Evolutionary conservation across 2,797 vertebrate species (phyloP).

Genomic region (Hippoglossus hippoglossus): DNA sequence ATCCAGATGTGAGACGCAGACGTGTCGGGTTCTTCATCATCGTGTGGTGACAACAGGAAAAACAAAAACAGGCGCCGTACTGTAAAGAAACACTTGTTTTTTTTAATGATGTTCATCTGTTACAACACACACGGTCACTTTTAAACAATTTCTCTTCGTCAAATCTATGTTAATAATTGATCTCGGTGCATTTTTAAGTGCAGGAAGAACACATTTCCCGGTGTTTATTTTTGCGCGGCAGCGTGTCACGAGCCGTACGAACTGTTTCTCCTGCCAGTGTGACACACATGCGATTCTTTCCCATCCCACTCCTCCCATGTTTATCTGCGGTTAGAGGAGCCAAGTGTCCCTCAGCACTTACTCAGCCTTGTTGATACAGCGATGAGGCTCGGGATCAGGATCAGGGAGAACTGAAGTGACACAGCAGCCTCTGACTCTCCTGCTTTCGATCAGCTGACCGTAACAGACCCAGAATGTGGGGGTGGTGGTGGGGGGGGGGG

Average conservation of each 20-base stretch:
- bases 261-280: constrained; percentile 32
- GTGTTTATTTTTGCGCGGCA: constrained; percentile 41
- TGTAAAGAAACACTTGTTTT: constrained; percentile 4
- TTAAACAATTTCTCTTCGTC: background rate
- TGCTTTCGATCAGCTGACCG: constrained; percentile 22
- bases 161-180: constrained; percentile 24
- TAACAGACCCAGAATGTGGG: background rate
- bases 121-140: constrained; percentile 9
- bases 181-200: constrained; percentile 21
- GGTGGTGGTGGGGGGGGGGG: background rate
- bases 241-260: constrained; percentile 13
- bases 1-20: constrained; percentile 67
- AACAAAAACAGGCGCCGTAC: constrained; percentile 18
- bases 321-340: constrained; percentile 43
- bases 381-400: constrained; percentile 21
- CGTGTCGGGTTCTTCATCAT: constrained; percentile 41
- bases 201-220: constrained; percentile 18
- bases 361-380: constrained; percentile 43
- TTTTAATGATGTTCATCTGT: constrained; percentile 29
- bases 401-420: constrained; percentile 3
- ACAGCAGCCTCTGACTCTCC: constrained; percentile 16
- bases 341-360: constrained; percentile 50
- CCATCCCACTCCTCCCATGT: constrained; percentile 35
- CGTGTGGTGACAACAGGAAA: constrained; percentile 32
- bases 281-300: constrained; percentile 26